Base-by-base conservation (phyloP, 2,113 vertebrate genomes). In the Odontophorus gujanensis region DNA sequence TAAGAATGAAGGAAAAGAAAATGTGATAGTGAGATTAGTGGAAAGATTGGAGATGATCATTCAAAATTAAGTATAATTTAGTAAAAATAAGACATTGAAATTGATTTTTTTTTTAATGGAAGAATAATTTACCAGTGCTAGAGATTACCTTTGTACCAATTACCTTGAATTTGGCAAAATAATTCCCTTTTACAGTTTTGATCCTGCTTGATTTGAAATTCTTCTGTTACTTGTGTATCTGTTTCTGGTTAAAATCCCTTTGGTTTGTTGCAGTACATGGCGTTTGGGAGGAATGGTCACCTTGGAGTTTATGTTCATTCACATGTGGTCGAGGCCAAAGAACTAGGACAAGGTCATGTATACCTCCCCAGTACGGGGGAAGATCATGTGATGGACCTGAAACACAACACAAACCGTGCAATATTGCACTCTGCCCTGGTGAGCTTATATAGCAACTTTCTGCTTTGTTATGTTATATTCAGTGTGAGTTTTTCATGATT, bases 281-380 rank as follows among this genome's bases (percentile, higher is more conserved):
- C 97, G 98, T 99, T 90, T 99, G 99, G 99, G 99, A 99, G 96
- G 99, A 99, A 95, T 99, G 99, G 99, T 99, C 99, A 95, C 99
- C 99, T 18, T 99, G 99, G 99, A 99, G 99, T 97, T 98, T 99
- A 97, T 99, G 99, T 97, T 99, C 99, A 72, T 99, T 99, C 98
- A 99, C 99, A 66, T 99, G 99, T 97, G 99, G 99, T 96, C 98
- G 99, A 97, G 99, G 99, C 97, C 99, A 99, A 98, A 99, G 99
- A 97, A 99, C 99, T 90, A 98, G 99, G 96, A 99, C 99, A 88
- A 98, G 99, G 97, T 98, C 98, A 55, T 99, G 99, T 96, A 98
- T 98, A 83, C 99, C 99, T 92, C 99, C 99, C 85, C 99, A 99
- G 95, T 99, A 99, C 55, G 99, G 99, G 96, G 99, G 99, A 97